Evolutionary conservation across 2,113 vertebrate genomes (phyloP).

Genomic region (Passerina amoena): DNA sequence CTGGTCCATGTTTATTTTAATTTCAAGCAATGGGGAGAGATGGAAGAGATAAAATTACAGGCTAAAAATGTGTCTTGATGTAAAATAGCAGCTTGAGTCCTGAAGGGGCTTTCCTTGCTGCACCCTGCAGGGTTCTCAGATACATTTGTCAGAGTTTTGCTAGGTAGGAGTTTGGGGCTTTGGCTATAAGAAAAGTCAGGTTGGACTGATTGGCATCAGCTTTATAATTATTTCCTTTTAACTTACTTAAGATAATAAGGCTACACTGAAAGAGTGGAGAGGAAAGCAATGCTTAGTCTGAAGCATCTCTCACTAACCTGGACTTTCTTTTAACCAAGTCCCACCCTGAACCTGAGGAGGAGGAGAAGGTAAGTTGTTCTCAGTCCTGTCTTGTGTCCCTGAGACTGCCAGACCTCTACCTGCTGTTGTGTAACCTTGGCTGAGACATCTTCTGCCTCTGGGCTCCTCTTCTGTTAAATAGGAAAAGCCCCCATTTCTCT

Average conservation of each 20-base stretch:
- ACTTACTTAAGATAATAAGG: neutral
- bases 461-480: neutral
- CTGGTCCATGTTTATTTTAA: conserved; percentile 73
- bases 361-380: neutral
- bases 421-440: neutral
- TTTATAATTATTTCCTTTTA: neutral
- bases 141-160: neutral
- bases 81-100: conserved; percentile 9
- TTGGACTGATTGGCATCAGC: neutral
- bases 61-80: conserved; percentile 34
- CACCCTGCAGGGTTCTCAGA: neutral
- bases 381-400: neutral
- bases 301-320: neutral
- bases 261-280: neutral
- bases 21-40: conserved; percentile 52
- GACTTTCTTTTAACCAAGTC: neutral
- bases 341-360: neutral
- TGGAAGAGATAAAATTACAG: conserved; percentile 44
- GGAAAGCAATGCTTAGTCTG: neutral
- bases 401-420: neutral
- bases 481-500: neutral
- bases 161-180: neutral
- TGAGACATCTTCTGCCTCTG: neutral
- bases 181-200: neutral
- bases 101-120: conserved; percentile 1